Evolutionary conservation across 2,888 invertebrate genomes (phyloP), one percentile per base, ranked within the genome.

Genomic region (Tenthredo livida): DNA sequence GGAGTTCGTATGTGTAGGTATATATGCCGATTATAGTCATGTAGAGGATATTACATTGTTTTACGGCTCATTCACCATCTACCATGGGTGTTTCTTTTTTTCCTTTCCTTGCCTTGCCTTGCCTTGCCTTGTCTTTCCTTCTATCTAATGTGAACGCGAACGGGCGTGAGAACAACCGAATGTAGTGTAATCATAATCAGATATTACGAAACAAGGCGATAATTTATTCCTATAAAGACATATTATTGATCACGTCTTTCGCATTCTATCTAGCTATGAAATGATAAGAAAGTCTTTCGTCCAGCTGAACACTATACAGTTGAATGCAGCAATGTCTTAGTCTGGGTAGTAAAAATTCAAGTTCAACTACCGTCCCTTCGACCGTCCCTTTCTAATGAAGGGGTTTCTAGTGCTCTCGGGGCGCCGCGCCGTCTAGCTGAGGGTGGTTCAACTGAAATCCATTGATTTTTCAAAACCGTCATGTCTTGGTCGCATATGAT

Each of bases 401-500:
- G 50, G n/a, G 10, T 61, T 61, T 1, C n/a, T 1, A 40, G 37
- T 25, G 40, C 12, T 29, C n/a, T n/a, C 58, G 33, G 50, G 43
- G 70, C 70, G 70, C 6, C 25, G 85, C 85, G 85, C 85, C 85
- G 47, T 85, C 85, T 85, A 33, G 0, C 17, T 21, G 67, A 70
- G 72, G 82, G 85, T 85, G 10, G 85, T 47, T 70, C 70, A 85
- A 85, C 70, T 80, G 47, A 40, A 43, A 25, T 72, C 85, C 80
- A 85, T 85, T 85, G 85, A 85, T 85, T 85, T 85, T 85, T 70
- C 78, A 58, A 80, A 82, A 85, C 80, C 67, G 67, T 70, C 67
- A 83, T 67, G 65, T 67, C 83, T 43, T 47, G 37, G 67, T 17
- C 25, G 67, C n/a, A 50, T 65, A 50, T 65, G 67, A 83, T 50